phyloP scores from a whole-genome alignment of 2,113 vertebrate genomes.

The Rhynchomys soricoides region DNA sequence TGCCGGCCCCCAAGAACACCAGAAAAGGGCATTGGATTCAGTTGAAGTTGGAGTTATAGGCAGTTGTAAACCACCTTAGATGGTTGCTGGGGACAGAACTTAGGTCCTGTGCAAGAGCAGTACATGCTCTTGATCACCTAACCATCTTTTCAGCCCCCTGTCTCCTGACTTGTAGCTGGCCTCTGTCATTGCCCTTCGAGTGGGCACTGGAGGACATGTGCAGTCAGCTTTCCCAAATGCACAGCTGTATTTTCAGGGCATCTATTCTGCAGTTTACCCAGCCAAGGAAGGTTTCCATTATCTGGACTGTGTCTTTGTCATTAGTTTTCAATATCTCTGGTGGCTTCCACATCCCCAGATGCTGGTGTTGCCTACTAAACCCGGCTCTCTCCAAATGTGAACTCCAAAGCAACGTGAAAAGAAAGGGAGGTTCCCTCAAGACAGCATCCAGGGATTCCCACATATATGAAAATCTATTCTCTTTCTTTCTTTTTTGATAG shows the following conservation, averaged over 20 bases:
- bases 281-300: not conserved
- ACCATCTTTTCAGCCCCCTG: not conserved
- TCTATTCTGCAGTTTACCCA: constrained; percentile 6
- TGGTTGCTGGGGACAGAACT: not conserved
- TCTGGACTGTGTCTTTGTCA: not conserved
- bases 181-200: not conserved
- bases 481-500: not conserved
- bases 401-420: not conserved
- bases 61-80: not conserved
- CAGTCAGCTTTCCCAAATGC: not conserved
- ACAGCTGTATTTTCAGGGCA: not conserved
- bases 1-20: not conserved
- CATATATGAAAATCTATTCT: not conserved
- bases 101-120: not conserved
- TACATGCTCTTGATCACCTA: not conserved
- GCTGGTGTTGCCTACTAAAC: not conserved
- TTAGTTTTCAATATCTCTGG: not conserved
- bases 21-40: not conserved
- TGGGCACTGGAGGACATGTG: not conserved
- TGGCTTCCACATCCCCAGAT: not conserved
- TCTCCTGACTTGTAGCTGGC: not conserved
- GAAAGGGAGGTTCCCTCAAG: not conserved
- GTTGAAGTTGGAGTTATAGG: not conserved
- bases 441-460: not conserved
- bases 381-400: not conserved